Conservation (phyloP, 1,140 invertebrate species). For the Pogonomyrmex californicus region DNA sequence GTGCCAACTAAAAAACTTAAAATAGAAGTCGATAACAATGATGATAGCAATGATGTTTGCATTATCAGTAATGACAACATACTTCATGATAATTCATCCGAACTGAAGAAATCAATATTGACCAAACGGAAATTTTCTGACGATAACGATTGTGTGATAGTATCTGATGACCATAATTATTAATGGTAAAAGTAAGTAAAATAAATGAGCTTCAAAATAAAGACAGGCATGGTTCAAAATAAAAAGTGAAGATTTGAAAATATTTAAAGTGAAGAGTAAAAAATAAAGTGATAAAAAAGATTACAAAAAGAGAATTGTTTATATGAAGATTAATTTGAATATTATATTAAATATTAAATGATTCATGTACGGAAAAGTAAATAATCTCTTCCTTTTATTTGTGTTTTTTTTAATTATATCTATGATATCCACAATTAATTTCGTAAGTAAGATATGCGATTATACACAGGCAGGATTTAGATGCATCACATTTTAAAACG, state of each 20-base stretch:
- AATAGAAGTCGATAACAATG: conserved; percentile 77
- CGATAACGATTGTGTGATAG: conserved; percentile 69
- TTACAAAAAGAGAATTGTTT: neutral
- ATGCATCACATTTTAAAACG: too few relatives aligned
- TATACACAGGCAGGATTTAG: too few relatives aligned
- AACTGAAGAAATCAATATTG: conserved; percentile 13
- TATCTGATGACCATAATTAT: conserved; percentile 56
- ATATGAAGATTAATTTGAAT: too few relatives aligned
- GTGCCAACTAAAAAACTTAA: conserved; percentile 79
- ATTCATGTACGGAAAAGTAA: too few relatives aligned
- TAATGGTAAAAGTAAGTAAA: neutral
- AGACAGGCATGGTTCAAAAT: neutral
- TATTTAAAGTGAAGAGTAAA: neutral
- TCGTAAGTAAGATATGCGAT: too few relatives aligned
- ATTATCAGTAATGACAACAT: conserved; percentile 82
- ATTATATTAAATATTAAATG: too few relatives aligned
- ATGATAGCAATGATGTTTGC: conserved; percentile 84
- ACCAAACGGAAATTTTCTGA: conserved; percentile 57
- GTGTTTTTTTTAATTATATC: too few relatives aligned
- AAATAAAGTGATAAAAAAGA: neutral
- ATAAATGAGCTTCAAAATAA: neutral
- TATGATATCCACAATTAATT: too few relatives aligned
- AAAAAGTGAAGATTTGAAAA: neutral
- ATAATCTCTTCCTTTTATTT: too few relatives aligned
- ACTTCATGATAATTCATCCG: conserved; percentile 55